These are phyloP conservation scores for Diogma glabrata DNA, from an alignment of 2,888 invertebrate genomes.

Conservation along the genomic window DNA sequence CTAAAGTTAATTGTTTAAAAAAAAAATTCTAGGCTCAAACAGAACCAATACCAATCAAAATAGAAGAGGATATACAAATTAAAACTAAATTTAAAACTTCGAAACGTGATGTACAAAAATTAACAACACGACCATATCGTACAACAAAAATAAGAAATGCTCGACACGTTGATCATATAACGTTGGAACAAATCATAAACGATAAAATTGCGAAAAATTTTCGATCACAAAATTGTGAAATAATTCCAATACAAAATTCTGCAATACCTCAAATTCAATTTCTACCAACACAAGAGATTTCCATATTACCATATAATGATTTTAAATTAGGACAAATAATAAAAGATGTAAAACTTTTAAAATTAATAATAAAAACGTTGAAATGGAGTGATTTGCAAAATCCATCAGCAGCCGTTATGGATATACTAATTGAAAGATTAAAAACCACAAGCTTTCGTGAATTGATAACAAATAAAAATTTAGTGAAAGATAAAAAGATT, in stretches of 20 bases:
- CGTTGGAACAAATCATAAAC: conserved; percentile 14
- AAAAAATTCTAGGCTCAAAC: not conserved
- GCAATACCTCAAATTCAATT: not conserved
- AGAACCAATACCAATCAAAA: no score
- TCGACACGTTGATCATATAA: conserved; percentile 14
- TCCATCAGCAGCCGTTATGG: conserved; percentile 13
- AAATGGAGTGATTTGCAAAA: conserved; percentile 35
- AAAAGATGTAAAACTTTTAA: conserved; percentile 32
- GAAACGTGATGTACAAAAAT: not conserved
- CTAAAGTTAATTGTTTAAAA: not conserved
- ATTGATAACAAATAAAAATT: conserved; percentile 31
- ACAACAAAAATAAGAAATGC: conserved; percentile 11
- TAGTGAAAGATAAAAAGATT: conserved; percentile 33
- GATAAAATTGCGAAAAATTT: conserved; percentile 15
- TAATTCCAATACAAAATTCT: not conserved
- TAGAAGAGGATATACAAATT: not conserved
- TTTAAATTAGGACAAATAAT: conserved; percentile 33
- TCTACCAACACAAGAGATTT: not conserved
- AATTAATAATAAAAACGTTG: conserved; percentile 33
- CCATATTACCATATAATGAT: conserved; percentile 21
- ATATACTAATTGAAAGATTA: conserved; percentile 30
- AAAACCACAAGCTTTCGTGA: conserved; percentile 31
- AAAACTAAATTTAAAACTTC: conserved; percentile 10
- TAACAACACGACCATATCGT: conserved; percentile 1
- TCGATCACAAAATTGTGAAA: conserved; percentile 5